Conservation (phyloP, 2,113 vertebrate species). For the Centropus unirufus region DNA sequence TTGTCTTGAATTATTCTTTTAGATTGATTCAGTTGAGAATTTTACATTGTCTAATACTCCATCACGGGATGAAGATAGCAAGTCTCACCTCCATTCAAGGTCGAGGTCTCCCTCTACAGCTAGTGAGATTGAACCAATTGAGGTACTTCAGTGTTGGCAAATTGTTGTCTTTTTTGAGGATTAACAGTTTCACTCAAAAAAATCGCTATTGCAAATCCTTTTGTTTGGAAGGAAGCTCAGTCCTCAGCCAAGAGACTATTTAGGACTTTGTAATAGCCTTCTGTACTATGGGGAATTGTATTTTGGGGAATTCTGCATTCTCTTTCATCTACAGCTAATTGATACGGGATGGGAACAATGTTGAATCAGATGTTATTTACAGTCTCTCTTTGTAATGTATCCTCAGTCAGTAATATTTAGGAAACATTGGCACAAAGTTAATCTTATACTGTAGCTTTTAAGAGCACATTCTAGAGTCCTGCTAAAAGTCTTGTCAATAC, state of each 20-base stretch:
- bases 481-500: background rate
- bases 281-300: background rate
- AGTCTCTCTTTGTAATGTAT: background rate
- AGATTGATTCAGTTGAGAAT: constrained; percentile 92
- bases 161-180: background rate
- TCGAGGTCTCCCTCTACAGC: constrained; percentile 90
- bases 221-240: background rate
- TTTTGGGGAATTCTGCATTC: background rate
- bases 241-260: background rate
- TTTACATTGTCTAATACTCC: constrained; percentile 90
- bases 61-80: constrained; percentile 86
- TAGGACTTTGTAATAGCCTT: background rate
- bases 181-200: background rate
- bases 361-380: background rate
- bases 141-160: constrained; percentile 76
- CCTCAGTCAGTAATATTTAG: background rate
- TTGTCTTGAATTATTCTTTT: constrained; percentile 57
- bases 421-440: background rate
- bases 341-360: background rate
- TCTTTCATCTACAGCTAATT: background rate
- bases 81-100: constrained; percentile 85
- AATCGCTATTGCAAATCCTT: background rate
- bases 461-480: background rate
- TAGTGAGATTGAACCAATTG: constrained; percentile 90
- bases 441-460: background rate